Base-by-base conservation (phyloP, 2,113 vertebrate species). In the Protomyctophum bolini region DNA sequence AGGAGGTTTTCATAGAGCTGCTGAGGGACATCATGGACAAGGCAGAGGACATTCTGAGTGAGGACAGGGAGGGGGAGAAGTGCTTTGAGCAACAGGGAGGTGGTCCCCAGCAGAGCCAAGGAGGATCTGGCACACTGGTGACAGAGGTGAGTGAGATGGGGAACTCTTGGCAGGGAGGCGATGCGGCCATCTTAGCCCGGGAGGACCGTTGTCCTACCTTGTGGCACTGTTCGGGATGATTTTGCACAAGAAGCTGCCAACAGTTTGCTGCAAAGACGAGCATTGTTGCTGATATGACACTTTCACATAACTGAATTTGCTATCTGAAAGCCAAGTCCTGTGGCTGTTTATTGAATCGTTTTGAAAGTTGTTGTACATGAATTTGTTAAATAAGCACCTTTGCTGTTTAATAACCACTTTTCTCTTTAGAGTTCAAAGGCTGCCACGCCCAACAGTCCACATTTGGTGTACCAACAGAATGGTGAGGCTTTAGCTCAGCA, bases 11-110 rank as follows among this genome's bases (percentile, higher is more conserved):
- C 66, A 99, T 99, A 2, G 97, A 99, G 72, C 98, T 98, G 86
- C 94, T 99, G 90, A 99, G 98, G 82, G 98, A 99, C 68, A 96
- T 99, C 7, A 97, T 99, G 78, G 98, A 99, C 89, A 99, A 98
- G 83, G 98, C 97, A 0, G 97, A 98, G 90, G 98, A 99, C 90
- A 95, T 98, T 95, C 91, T 99, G 58, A 97, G 95, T 46, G 98
- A 99, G 85, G 97, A 98, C 76, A 93, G 95, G 0, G 97, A 97
- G 69, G 94, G 91, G 8, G 97, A 97, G 80, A 92, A 93, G 71
- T 93, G 89, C 80, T 94, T 93, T 0, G 94, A 95, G 67, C 92
- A 41, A 41, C 33, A 94, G 1, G 94, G 91, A 57, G 83, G 82
- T 6, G 96, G 94, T 86, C 94, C 94, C 2, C 95, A 95, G 0